Evolutionary conservation across 2,113 vertebrate genomes (phyloP).

Genomic region (Saguinus imperator): DNA sequence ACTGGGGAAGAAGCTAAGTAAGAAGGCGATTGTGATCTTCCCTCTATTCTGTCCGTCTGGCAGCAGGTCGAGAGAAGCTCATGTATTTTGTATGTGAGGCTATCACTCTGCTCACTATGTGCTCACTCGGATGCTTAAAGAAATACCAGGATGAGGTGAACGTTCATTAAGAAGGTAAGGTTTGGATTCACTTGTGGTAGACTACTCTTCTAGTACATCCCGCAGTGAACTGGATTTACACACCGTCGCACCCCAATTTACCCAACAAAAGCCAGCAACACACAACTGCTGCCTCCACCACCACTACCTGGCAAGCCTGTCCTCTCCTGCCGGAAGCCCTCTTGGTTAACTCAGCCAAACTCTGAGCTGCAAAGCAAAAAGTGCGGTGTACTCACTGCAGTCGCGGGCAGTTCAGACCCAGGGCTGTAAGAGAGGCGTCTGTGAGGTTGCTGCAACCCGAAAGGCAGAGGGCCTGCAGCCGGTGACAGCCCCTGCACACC

Average conservation of each 20-base stretch:
- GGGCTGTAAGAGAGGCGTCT: constrained; percentile 92
- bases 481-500: constrained; percentile 92
- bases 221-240: rapidly evolving
- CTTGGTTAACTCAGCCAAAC: not conserved
- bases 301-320: not conserved
- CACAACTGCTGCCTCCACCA: not conserved
- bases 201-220: rapidly evolving
- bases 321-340: not conserved
- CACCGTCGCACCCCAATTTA: not conserved
- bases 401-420: constrained; percentile 94
- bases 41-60: not conserved
- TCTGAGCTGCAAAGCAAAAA: not conserved
- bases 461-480: constrained; percentile 93
- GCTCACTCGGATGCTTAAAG: not conserved
- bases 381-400: constrained; percentile 88
- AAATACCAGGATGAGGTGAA: not conserved
- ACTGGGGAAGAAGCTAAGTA: not conserved
- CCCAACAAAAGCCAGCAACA: not conserved
- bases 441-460: constrained; percentile 95
- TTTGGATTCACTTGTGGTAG: not conserved
- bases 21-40: not conserved
- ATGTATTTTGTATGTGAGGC: not conserved
- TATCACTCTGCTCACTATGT: not conserved
- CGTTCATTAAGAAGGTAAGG: not conserved
- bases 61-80: not conserved